Conservation (phyloP, 2,797 vertebrate genomes). For the Alauda arvensis region DNA sequence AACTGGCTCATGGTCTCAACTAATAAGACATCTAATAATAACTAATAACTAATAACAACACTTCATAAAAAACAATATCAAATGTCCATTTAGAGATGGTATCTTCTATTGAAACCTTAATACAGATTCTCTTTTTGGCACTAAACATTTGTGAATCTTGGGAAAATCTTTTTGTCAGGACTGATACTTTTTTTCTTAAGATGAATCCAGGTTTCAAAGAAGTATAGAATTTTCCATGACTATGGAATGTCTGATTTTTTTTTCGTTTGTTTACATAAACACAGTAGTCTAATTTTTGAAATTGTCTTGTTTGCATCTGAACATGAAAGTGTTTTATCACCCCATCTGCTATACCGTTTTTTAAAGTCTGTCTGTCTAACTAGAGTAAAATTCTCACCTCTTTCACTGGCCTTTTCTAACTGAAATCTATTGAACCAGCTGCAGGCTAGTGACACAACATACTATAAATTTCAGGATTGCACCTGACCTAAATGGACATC, state of each 20-base stretch:
- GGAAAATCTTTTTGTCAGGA: not conserved
- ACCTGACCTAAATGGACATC: not conserved
- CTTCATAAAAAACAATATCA: not conserved
- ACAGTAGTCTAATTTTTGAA: not conserved
- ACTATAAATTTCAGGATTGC: not conserved
- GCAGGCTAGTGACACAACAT: not conserved
- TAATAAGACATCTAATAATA: too few species aligned
- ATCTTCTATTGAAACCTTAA: not conserved
- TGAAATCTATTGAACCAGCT: not conserved
- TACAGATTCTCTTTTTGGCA: not conserved
- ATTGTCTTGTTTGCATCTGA: not conserved
- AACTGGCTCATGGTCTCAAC: not conserved
- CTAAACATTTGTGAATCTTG: not conserved
- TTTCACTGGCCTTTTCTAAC: not conserved
- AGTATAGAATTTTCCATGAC: not conserved
- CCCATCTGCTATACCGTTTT: not conserved
- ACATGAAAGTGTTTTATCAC: not conserved
- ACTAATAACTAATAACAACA: too few species aligned
- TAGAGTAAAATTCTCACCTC: not conserved
- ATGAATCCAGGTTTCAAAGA: not conserved
- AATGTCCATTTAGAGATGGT: not conserved
- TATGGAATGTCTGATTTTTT: not conserved
- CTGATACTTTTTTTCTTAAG: not conserved
- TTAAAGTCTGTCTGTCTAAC: not conserved
- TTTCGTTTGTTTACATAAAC: not conserved